phyloP scores from a whole-genome alignment of 2,797 vertebrate species.

The Melanogrammus aeglefinus region DNA sequence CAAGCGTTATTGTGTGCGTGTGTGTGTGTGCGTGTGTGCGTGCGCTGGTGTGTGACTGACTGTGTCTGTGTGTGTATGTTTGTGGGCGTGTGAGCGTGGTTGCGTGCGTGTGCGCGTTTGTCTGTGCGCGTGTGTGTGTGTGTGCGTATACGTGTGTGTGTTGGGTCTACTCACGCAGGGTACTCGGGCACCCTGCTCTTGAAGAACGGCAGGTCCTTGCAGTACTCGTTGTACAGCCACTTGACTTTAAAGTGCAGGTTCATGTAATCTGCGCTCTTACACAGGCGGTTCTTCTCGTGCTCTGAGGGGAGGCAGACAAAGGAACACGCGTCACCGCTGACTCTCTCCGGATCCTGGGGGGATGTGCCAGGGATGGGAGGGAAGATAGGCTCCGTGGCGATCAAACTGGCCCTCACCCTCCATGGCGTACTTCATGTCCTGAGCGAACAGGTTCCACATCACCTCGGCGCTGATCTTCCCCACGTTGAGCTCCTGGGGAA shows the following conservation, averaged over 20 bases:
- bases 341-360: neutral
- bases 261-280: constrained; percentile 99
- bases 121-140: constrained; percentile 8
- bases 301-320: constrained; percentile 67
- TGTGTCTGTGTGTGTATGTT: neutral
- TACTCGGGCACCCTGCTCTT: constrained; percentile 95
- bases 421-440: constrained; percentile 99
- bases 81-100: constrained; percentile 5
- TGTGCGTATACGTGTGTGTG: constrained; percentile 5
- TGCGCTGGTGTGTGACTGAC: neutral
- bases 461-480: constrained; percentile 98
- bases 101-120: neutral
- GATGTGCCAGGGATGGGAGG: neutral
- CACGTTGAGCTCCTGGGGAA: constrained; percentile 97
- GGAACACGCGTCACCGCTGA: neutral
- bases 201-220: constrained; percentile 93
- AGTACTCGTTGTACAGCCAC: constrained; percentile 98
- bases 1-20: constrained; percentile 7
- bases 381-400: neutral
- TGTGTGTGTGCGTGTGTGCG: neutral
- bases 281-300: constrained; percentile 95
- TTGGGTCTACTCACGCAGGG: constrained; percentile 84
- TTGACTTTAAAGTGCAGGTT: constrained; percentile 99
- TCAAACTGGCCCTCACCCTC: constrained; percentile 80
- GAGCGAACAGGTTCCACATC: constrained; percentile 99